Conservation (phyloP, 2,797 vertebrate genomes). For the Clamator glandarius region DNA sequence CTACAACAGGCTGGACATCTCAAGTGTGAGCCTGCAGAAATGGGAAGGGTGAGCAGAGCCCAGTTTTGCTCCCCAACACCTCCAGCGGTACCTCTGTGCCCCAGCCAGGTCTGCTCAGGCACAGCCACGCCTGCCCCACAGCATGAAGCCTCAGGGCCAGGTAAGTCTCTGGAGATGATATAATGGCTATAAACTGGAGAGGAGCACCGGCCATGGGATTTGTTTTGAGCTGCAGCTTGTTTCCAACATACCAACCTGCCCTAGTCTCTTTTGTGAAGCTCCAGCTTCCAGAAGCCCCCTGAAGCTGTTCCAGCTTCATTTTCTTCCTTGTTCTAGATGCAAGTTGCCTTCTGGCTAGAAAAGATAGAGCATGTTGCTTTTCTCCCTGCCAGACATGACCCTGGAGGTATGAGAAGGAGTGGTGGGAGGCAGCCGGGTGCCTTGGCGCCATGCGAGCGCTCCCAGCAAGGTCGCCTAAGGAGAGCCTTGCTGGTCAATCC, state of each 20-base stretch:
- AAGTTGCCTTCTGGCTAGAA: background rate
- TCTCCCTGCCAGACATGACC: background rate
- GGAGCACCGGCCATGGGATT: background rate
- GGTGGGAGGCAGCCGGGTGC: background rate
- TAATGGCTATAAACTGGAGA: no score
- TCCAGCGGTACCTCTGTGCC: background rate
- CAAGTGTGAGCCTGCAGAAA: background rate
- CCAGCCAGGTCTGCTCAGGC: background rate
- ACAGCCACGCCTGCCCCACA: background rate
- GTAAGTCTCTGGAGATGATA: background rate
- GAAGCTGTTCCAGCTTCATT: background rate
- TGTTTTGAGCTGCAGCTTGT: background rate
- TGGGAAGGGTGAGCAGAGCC: background rate
- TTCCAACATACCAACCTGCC: accelerated
- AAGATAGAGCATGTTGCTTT: background rate
- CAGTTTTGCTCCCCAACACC: background rate
- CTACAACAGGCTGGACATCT: background rate
- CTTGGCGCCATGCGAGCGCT: background rate
- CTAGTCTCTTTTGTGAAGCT: background rate
- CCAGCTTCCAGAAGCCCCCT: background rate
- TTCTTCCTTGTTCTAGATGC: background rate
- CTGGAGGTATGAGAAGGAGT: background rate
- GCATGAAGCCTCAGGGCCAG: accelerated
- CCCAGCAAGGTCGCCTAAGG: slow-evolving; percentile 31
- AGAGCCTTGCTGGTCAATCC: slow-evolving; percentile 29